Conservation (phyloP, 2,113 vertebrate species). For the Zeus faber region DNA sequence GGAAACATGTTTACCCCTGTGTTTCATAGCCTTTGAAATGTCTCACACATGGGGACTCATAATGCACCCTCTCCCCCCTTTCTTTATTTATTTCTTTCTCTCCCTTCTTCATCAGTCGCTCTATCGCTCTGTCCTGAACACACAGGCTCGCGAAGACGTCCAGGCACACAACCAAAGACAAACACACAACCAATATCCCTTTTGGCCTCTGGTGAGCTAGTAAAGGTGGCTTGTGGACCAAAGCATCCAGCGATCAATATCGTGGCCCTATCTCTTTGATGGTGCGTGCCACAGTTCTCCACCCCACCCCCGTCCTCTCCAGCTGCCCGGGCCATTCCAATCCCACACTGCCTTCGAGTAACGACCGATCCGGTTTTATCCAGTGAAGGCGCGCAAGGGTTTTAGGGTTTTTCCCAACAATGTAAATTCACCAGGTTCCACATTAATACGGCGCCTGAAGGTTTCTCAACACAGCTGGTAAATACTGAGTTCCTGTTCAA, state of each 20-base stretch:
- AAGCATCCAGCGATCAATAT: slow-evolving; percentile 45
- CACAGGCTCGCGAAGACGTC: too few species aligned
- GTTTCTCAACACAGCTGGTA: not conserved
- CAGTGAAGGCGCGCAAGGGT: slow-evolving; percentile 4
- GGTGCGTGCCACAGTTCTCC: slow-evolving; percentile 3
- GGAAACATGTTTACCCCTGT: slow-evolving; percentile 49
- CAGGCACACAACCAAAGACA: slow-evolving; percentile 22
- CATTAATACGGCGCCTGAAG: not conserved
- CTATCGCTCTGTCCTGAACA: too few species aligned
- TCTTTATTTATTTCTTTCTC: too few species aligned
- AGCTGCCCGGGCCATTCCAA: not conserved
- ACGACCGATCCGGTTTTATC: slow-evolving; percentile 16
- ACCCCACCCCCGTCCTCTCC: slow-evolving; percentile 5
- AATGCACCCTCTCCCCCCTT: slow-evolving; percentile 18
- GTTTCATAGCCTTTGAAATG: slow-evolving; percentile 40
- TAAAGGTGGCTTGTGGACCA: slow-evolving; percentile 27
- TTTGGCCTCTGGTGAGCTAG: slow-evolving; percentile 28
- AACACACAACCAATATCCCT: slow-evolving; percentile 42
- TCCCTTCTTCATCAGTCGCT: too few species aligned
- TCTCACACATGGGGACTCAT: slow-evolving; percentile 16
- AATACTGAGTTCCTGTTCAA: not conserved
- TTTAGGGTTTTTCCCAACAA: slow-evolving; percentile 15
- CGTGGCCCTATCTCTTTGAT: slow-evolving; percentile 9
- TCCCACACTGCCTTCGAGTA: slow-evolving; percentile 13
- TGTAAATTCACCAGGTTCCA: not conserved